Evolutionary conservation across 2,888 invertebrate species (phyloP), one percentile per base, ranked within the genome.

Genomic region (Nomada ferruginata): DNA sequence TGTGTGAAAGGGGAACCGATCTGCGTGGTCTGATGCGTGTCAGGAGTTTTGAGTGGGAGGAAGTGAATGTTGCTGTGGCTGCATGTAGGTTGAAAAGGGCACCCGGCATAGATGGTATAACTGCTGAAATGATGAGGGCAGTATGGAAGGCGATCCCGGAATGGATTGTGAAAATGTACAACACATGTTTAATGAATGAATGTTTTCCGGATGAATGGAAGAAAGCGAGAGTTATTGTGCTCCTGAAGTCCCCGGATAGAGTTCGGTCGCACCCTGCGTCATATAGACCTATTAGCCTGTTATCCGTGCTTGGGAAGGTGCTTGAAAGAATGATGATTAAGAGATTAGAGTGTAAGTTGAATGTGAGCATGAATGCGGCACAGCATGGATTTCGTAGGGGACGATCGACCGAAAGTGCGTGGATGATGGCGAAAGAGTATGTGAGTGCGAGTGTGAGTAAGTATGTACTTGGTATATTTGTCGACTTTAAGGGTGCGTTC

Each of bases 301-400:
- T 75, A 42, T n/a, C 53, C 4, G 61, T 63, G 47, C 15, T 63
- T 0, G 69, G 36, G 0, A 64, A 57, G 5, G 29, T 20, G 0
- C 29, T 70, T 15, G 63, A 70, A 5, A 18, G 47, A 18, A 47
- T 64, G 23, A 63, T 76, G 63, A 44, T 63, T 15, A 9, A 13
- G 23, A 29, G 20, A 2, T 7, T 69, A 5, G 57, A 63, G 7
- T 1, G 7, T 11, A 29, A 47, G 18, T n/a, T 70, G 29, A 5
- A 3, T 55, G 53, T 11, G 2, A 26, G 26, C 1, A 66, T 50
- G 66, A 29, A 29, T 66, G 60, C 52, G 3, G 36, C 23, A 0
- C 74, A 74, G 59, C 52, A 59, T 13, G 66, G 66, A 0, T 74
- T 66, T 50, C 59, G n/a, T 15, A 36, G n/a, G 20, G 50, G 52